Evolutionary conservation across 2,797 vertebrate genomes (phyloP), one percentile per base, ranked within the genome.

Genomic region (Chelon labrosus): DNA sequence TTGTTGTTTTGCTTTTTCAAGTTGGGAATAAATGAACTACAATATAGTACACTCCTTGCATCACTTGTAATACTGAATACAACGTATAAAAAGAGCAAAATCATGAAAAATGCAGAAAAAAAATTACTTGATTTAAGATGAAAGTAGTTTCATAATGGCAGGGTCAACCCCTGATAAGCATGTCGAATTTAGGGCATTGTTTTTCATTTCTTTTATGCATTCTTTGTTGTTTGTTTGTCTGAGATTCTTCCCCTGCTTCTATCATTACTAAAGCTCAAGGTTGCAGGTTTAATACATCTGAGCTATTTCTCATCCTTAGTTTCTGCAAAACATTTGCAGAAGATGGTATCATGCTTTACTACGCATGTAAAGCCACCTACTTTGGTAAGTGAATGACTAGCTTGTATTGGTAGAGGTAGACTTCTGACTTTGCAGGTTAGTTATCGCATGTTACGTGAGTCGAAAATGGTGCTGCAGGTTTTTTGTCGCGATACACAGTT

Each of bases 401-500:
- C 65, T 62, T 77, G 17, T 49, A 41, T 22, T 66, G 49, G 57
- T 61, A 59, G 67, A 77, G 73, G 25, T 65, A 49, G 55, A 56
- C 46, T 75, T 38, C 62, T 68, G 58, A 75, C 35, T 22, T 68
- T 64, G 50, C 41, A 61, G 42, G 37, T 56, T 50, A 51, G 64
- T 55, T 71, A 64, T 12, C 60, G 59, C 10, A 2, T 62, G 69
- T 65, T 70, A 63, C 35, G 73, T 72, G 25, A 58, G 44, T 19
- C 19, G 22, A 54, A 65, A 58, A 22, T 20, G 6, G 22, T 50
- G 49, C 51, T 20, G 59, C 20, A 64, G 65, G 65, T 80, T 56
- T 69, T 41, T 69, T 67, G 66, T 86, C 62, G 73, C 73, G 75
- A 80, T 84, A 73, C 85, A 83, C 84, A 73, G 70, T 86, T 85